Base-by-base conservation (phyloP, 2,888 invertebrate species). In the Apamea sordens region DNA sequence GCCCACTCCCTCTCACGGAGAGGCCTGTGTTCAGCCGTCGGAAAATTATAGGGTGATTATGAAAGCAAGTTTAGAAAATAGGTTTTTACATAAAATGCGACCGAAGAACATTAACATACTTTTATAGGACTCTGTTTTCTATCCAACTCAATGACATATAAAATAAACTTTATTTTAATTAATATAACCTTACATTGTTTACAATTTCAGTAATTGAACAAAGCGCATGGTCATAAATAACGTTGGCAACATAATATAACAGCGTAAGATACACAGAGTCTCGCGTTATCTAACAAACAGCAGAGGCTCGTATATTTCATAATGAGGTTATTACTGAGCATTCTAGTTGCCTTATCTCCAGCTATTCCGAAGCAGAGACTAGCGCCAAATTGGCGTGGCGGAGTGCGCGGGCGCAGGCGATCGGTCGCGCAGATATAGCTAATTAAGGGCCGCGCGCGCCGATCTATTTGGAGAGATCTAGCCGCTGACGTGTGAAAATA, bases 401-500 rank as follows among this genome's bases (percentile, higher is more conserved):
- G 92, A 93, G 93, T 94, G 94, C 95, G 95, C 94, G 91, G 93
- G 94, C 95, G 95, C 95, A 92, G 92, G 92, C 92, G 96, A 96
- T 96, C 94, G 93, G 90, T 90, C 92, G 91, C 91, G 89, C 91
- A 93, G 97, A 97, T 97, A 96, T 93, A 94, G 94, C 95, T 97
- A 97, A 97, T 97, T 96, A 97, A 96, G 96, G 96, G 93, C 94
- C 95, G 92, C 93, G 93, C 92, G 93, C 94, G 93, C 94, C 95
- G 96, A 97, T 97, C 97, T 96, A 96, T 96, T 97, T 95, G 96
- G 96, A 94, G 92, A 95, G 97, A 97, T 97, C 96, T 96, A 94
- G 94, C 94, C 93, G 94, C 92, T 96, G 97, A 97, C 97, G 97
- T 97, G 97, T 97, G 97, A 97, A 97, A 97, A 97, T 96, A 96